phyloP scores from a whole-genome alignment of 2,113 vertebrate species.

The Phalacrocorax pelagicus region DNA sequence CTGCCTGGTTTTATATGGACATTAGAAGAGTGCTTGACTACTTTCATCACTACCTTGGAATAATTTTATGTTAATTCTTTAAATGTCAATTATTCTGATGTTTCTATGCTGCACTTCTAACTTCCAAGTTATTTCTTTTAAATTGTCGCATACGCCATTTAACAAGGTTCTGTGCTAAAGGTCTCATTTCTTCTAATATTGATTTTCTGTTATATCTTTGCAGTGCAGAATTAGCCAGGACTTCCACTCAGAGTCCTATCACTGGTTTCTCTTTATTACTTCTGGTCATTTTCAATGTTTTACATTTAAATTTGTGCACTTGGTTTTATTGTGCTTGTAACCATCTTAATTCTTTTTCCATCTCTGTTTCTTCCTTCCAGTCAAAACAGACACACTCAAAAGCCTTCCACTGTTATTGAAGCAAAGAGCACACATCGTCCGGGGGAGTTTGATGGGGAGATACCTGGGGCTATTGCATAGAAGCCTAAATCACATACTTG shows the following conservation, averaged over 20 bases:
- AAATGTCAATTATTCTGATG: constrained; percentile 43
- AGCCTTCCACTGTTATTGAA: not conserved
- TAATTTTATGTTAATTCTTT: constrained; percentile 54
- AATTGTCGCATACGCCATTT: constrained; percentile 34
- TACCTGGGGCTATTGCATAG: not conserved
- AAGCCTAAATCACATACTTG: not conserved
- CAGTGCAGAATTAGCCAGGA: not conserved
- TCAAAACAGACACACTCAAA: not conserved
- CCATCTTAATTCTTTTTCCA: not conserved
- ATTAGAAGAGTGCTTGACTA: not conserved
- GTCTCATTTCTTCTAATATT: not conserved
- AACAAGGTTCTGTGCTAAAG: constrained; percentile 27
- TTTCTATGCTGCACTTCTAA: not conserved
- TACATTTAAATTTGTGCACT: constrained; percentile 36
- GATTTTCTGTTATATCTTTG: constrained; percentile 38
- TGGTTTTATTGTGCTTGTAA: not conserved
- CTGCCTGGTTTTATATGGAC: not conserved
- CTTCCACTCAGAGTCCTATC: not conserved
- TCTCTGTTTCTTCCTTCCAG: not conserved
- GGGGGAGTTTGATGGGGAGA: not conserved
- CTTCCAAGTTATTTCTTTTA: constrained; percentile 37
- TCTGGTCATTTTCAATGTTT: constrained; percentile 49
- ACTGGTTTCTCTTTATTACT: constrained; percentile 50
- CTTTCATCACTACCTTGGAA: not conserved
- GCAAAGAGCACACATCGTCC: not conserved